Base-by-base conservation (phyloP, 2,797 vertebrate genomes). In the Luscinia luscinia region DNA sequence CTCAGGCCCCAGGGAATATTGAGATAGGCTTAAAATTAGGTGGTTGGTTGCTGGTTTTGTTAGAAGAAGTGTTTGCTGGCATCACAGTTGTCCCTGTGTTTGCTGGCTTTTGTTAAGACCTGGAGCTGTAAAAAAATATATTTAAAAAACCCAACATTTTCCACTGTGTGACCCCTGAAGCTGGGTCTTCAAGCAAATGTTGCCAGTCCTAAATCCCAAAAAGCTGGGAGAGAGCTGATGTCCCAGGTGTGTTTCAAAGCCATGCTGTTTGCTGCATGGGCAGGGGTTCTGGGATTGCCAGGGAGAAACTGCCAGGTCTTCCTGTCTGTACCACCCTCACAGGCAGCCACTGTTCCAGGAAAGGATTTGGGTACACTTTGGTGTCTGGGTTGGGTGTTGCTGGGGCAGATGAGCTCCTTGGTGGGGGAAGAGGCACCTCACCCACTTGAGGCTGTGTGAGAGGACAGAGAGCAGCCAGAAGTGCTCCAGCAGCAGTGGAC, bases 241-340 rank as follows among this genome's bases (percentile, higher is more conserved):
- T 49, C 72, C 28, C 28, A 1, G 4, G 8, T n/a, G 38, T 40
- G 13, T 87, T 84, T 79, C 46, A 61, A 41, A 84, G 23, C 17
- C 2, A 0, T 6, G 28, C 38, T 77, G n/a, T 8, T 12, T 0
- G 0, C 40, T 54, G 2, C 0, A 0, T 55, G 74, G 38, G 2
- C 20, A n/a, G 66, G 48, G 66, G 15, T 69, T 84, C n/a, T 54
- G 84, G 34, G 12, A 2, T 32, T 77, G 41, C 52, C 15, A 13
- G 22, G 21, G 12, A 43, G 45, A 46, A 87, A 9, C 17, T 84
- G 40, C 22, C 1, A 0, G 6, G 0, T 59, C 13, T 22, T 34
- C 0, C 66, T 27, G 28, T 58, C 46, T 0, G 0, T 23, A 40
- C 2, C 40, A 45, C n/a, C 17, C n/a, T 1, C 75, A 36, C 10